Base-by-base conservation (phyloP, 2,797 vertebrate genomes). In the Ciconia nigra region DNA sequence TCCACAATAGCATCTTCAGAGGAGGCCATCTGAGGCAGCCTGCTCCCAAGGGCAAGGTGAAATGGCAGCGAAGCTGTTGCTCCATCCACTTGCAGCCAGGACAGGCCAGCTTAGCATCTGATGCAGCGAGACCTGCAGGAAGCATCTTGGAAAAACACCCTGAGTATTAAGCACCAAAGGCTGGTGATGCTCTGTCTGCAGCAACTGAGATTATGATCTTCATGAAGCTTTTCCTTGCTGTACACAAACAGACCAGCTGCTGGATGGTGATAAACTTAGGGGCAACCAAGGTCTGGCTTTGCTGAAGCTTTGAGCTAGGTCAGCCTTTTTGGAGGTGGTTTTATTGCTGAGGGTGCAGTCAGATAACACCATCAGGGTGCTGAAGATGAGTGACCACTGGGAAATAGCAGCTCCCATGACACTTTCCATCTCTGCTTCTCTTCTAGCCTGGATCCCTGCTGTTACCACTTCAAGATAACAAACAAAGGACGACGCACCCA, bases 401-500 rank as follows among this genome's bases (percentile, higher is more conserved):
- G 65, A 59, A 49, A n/a, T 28, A 16, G 31, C 49, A 74, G 25
- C 28, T 58, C 18, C 59, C 5, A 0, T 72, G 25, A 29, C 25
- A 3, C 35, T 61, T 66, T 22, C 39, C 24, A 3, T 37, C 55
- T 90, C 47, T 79, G 11, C 49, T 85, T 76, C 28, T 88, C 81
- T 76, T 81, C 51, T 81, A 99, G 99, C 93, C 97, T 98, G 52
- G 97, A 94, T 22, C 95, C 97, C 17, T 99, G 96, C 91, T 97
- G 94, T 89, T 99, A 99, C 96, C 93, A 25, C 93, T 99, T 99
- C 94, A 99, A 94, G 82, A 89, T 99, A 71, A 99, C 97, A 10
- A 99, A 99, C 96, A 97, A 84, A 13, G 99, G 99, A 10, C 98
- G 98, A 11, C 98, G 98, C 10, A 88, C 93, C 26, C 99, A 99